These are phyloP conservation scores for Dynastes tityus DNA, from an alignment of 2,888 invertebrate species.

Conservation along the genomic window DNA sequence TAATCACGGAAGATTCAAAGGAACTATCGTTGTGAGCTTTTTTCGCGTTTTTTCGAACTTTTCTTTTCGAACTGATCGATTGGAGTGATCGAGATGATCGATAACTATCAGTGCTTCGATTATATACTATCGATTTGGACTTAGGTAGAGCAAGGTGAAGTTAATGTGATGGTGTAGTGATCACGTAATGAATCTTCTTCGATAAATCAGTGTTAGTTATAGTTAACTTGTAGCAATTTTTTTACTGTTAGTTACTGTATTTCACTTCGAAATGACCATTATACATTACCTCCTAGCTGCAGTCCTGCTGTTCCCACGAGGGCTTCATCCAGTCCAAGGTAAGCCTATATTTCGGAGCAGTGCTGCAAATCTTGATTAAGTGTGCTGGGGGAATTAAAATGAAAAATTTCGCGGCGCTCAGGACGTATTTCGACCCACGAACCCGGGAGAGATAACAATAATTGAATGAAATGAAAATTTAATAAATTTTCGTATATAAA, in stretches of 20 bases:
- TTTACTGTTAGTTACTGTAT: neutral
- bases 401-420: constrained; percentile 5
- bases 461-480: constrained; percentile 16
- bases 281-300: constrained; percentile 41
- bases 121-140: too few species aligned
- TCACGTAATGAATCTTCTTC: too few species aligned
- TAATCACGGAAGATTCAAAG: neutral
- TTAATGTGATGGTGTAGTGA: too few species aligned
- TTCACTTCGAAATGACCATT: constrained; percentile 33
- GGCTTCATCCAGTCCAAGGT: constrained; percentile 43
- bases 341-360: neutral
- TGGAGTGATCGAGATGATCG: constrained; percentile 10
- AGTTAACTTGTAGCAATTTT: neutral
- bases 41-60: neutral
- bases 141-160: too few species aligned
- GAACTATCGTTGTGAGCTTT: neutral
- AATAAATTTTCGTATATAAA: neutral
- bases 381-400: constrained; percentile 18
- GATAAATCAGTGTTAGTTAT: too few species aligned
- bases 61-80: neutral
- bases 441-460: neutral
- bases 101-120: neutral
- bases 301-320: constrained; percentile 39
- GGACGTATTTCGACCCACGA: neutral
- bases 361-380: constrained; percentile 16